A percentile compares a stretch with the other conserved stretches of the same genome.
Conservation (phyloP, 2,888 invertebrate species). For the Lingula anatina region DNA sequence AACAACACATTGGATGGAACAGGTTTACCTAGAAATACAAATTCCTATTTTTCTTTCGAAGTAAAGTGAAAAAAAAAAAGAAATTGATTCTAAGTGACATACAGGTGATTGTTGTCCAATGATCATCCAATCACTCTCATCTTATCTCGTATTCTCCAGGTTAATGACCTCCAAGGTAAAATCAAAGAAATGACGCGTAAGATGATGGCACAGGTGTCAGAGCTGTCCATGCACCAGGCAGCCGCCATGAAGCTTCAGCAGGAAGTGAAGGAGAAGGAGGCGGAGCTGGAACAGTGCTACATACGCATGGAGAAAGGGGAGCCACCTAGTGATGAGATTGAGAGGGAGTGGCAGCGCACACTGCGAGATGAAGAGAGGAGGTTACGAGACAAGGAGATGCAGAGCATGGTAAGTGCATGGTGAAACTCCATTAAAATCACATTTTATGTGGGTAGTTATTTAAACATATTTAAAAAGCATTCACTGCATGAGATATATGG, state of each 20-base stretch:
- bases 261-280: constrained; percentile 39
- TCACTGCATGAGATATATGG: too few species aligned
- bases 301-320: constrained; percentile 51
- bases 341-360: constrained; percentile 40
- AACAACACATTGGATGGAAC: too few species aligned
- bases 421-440: background rate
- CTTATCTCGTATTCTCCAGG: constrained; percentile 19
- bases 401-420: constrained; percentile 24
- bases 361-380: constrained; percentile 30
- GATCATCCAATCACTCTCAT: background rate
- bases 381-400: constrained; percentile 27
- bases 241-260: constrained; percentile 45
- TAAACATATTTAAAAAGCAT: too few species aligned
- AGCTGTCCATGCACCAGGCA: constrained; percentile 52
- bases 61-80: too few species aligned
- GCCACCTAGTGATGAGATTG: constrained; percentile 43
- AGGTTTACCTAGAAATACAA: too few species aligned
- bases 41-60: too few species aligned
- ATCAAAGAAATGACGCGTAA: constrained; percentile 49
- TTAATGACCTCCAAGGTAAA: constrained; percentile 42
- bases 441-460: too few species aligned
- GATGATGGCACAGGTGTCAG: constrained; percentile 52
- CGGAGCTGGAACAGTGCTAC: constrained; percentile 46
- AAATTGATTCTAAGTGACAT: too few species aligned
- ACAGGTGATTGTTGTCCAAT: too few species aligned